Percentiles rank a stretch among this genome's conserved stretches.
phyloP scores from a whole-genome alignment of 2,888 invertebrate species.

The Colostygia pectinataria region DNA sequence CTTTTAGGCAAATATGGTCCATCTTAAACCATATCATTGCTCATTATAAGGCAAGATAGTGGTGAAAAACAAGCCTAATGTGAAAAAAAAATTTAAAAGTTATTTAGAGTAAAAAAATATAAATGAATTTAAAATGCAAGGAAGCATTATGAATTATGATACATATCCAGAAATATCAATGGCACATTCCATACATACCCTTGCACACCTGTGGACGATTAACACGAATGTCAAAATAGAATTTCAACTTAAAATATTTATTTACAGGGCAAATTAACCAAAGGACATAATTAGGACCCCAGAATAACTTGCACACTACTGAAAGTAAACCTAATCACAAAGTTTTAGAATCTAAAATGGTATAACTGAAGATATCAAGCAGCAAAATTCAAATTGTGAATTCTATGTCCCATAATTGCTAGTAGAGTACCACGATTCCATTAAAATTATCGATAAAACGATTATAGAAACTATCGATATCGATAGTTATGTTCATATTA shows the following conservation, averaged over 20 bases:
- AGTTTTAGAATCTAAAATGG: constrained; percentile 2
- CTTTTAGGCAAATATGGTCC: too few relatives aligned
- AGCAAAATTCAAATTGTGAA: constrained; percentile 31
- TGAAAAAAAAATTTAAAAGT: too few relatives aligned
- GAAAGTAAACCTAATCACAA: neutral
- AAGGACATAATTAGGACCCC: constrained; percentile 37
- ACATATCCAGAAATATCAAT: constrained; percentile 46
- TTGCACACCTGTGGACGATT: constrained; percentile 72
- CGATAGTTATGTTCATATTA: constrained; percentile 30
- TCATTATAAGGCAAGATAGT: too few relatives aligned
- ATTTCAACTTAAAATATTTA: constrained; percentile 64
- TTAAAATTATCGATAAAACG: constrained; percentile 44
- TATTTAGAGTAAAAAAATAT: neutral
- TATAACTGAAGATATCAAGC: constrained; percentile 3
- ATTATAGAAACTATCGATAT: constrained; percentile 33
- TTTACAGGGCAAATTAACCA: constrained; percentile 58
- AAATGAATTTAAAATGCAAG: neutral
- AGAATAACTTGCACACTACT: neutral
- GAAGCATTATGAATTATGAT: constrained; percentile 3
- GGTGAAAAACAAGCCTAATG: too few relatives aligned
- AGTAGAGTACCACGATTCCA: constrained; percentile 50
- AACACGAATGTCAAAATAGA: constrained; percentile 79
- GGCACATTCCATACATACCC: constrained; percentile 55
- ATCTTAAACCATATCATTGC: too few relatives aligned
- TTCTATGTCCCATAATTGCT: constrained; percentile 55